These are phyloP conservation scores for Crax fasciolata DNA, from an alignment of 2,797 vertebrate species.

Conservation along the genomic window DNA sequence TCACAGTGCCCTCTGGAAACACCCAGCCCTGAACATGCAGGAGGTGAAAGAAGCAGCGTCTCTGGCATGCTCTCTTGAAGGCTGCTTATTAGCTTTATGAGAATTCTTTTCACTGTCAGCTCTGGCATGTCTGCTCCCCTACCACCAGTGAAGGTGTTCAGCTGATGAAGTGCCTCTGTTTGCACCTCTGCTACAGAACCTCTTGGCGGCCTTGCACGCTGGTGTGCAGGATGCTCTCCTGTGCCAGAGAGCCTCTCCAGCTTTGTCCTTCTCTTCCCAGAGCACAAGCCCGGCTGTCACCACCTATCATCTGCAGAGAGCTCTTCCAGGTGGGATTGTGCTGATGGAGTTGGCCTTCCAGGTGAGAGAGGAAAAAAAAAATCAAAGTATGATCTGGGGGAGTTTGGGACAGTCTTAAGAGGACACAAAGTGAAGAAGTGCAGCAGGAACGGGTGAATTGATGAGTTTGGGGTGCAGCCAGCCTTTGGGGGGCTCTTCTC, in stretches of 20 bases:
- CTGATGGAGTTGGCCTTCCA: conserved; percentile 98
- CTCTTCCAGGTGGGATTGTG: conserved; percentile 96
- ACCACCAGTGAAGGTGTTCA: not conserved
- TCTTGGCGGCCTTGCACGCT: not conserved
- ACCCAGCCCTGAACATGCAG: not conserved
- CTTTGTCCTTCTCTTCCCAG: conserved; percentile 77
- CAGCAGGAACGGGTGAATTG: not conserved
- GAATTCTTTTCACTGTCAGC: not conserved
- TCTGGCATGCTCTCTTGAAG: not conserved
- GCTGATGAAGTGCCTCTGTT: not conserved
- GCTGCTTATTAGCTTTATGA: not conserved
- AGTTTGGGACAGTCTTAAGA: not conserved
- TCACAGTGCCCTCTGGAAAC: not conserved
- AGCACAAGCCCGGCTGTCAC: conserved; percentile 82
- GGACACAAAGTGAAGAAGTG: not conserved
- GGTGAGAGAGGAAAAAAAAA: conserved; percentile 79
- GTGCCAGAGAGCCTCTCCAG: not conserved
- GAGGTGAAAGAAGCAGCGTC: not conserved
- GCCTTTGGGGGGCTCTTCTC: fast-evolving
- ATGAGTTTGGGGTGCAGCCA: not conserved
- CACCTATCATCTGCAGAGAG: conserved; percentile 95
- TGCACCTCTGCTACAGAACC: not conserved
- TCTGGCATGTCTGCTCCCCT: not conserved
- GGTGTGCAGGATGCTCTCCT: not conserved
- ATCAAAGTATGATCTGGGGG: not conserved